phyloP scores from a whole-genome alignment of 2,113 vertebrate species.

The Scomber scombrus region DNA sequence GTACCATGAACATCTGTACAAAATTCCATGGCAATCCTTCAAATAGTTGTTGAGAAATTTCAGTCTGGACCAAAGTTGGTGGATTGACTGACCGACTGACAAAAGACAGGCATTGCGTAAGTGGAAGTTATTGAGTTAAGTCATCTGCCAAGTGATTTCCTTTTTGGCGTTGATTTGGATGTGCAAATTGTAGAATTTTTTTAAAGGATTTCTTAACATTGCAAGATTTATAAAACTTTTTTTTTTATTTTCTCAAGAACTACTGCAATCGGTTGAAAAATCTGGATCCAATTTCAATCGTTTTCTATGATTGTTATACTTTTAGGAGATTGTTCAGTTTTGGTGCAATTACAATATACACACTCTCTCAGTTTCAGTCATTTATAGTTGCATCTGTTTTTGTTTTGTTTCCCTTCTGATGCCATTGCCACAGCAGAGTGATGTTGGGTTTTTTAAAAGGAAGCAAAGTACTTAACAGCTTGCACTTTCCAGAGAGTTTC shows the following conservation, averaged over 20 bases:
- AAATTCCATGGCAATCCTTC: too few species aligned
- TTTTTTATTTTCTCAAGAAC: background rate
- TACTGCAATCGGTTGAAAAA: background rate
- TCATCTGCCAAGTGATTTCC: background rate
- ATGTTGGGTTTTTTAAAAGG: slow-evolving; percentile 24
- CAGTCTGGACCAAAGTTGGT: too few species aligned
- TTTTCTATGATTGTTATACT: slow-evolving; percentile 21
- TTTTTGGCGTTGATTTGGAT: background rate
- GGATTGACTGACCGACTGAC: too few species aligned
- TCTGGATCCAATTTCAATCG: background rate
- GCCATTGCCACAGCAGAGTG: slow-evolving; percentile 41
- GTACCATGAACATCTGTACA: too few species aligned
- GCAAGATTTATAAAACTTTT: background rate
- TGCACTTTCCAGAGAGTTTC: slow-evolving; percentile 30
- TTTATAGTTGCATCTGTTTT: slow-evolving; percentile 67
- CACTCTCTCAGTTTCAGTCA: slow-evolving; percentile 5
- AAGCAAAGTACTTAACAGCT: slow-evolving; percentile 37
- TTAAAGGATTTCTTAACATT: background rate
- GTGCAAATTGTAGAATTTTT: background rate
- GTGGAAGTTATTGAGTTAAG: too few species aligned
- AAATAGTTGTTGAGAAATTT: too few species aligned
- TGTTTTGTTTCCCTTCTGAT: slow-evolving; percentile 34
- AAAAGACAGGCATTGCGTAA: too few species aligned
- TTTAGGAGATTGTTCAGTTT: slow-evolving; percentile 20
- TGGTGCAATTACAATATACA: slow-evolving; percentile 31